Percentiles rank a stretch among this genome's conserved stretches.
These are phyloP conservation scores for Cryptocephalus primarius DNA, from an alignment of 2,888 invertebrate genomes.

Conservation along the genomic window DNA sequence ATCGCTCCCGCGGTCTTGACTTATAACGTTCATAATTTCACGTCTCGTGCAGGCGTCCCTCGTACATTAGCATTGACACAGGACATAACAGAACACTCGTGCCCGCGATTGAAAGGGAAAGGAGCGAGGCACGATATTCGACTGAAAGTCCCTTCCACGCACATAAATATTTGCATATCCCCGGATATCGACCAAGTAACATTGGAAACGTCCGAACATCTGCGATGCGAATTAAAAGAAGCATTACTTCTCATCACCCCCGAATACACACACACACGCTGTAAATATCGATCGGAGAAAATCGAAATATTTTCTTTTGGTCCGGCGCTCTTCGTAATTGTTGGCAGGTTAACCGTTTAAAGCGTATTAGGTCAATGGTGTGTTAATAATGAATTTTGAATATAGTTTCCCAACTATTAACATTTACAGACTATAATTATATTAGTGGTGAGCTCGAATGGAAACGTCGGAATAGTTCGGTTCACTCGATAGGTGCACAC, in stretches of 20 bases:
- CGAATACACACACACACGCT: too few species aligned
- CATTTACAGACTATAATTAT: constrained; percentile 4
- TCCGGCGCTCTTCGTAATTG: too few species aligned
- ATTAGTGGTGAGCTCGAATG: too few species aligned
- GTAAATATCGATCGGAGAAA: too few species aligned
- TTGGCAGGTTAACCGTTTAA: background rate
- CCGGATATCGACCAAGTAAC: background rate
- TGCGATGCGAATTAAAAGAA: too few species aligned
- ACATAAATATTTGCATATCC: background rate
- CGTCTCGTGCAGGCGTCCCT: background rate
- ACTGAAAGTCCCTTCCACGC: background rate
- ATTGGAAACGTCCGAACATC: too few species aligned
- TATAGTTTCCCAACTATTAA: constrained; percentile 35
- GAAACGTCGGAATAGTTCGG: too few species aligned
- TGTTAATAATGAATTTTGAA: constrained; percentile 35
- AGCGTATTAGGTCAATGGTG: constrained; percentile 34
- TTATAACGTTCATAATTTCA: background rate
- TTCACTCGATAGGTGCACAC: too few species aligned
- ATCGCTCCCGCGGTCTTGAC: background rate
- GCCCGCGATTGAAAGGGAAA: background rate
- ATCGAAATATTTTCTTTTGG: too few species aligned
- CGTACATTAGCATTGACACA: background rate
- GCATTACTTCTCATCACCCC: too few species aligned
- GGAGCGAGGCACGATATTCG: background rate
- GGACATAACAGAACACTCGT: background rate